Base-by-base conservation (phyloP, 1,140 invertebrate genomes). In the Ceratina calcarata region DNA sequence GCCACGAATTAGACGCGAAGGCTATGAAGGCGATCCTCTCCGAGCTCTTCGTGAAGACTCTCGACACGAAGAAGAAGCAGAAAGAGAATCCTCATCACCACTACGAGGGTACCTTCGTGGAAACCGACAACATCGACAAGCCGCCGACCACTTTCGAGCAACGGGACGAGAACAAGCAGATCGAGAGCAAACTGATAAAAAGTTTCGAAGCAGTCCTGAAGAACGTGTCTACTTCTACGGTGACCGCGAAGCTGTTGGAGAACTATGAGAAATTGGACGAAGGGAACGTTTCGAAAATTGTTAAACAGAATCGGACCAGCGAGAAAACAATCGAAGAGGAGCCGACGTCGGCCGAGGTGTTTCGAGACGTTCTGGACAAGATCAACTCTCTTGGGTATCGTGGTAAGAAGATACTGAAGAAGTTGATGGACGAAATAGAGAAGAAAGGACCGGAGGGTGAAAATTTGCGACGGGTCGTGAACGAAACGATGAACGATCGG, bases 341-440 rank as follows among this genome's bases (percentile, higher is more conserved):
- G 1, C 18, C 15, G 13, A 37, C 90, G 24, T 95, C 95, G 0
- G 93, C 90, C 12, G 95, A 96, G 89, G 90, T 95, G 0, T 94
- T 95, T 66, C 90, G 94, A 77, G 94, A 95, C 24, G 90, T 95
- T 3, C 83, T 95, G n/a, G 90, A 90, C 13, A 94, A 93, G 82
- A 88, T 96, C 10, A 91, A 92, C 68, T 92, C 90, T 0, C 84
- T 95, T 2, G 95, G 95, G 3, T 89, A 93, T 7, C 92, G 93
- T 62, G 94, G 95, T 0, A 93, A 93, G 69, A 86, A 89, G 22
- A 93, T 95, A 16, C 86, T 95, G 12, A 83, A 92, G 16, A 93
- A 87, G 79, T 86, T 95, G 3, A 93, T 93, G 68, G 72, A 90
- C 18, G 89, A 92, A 66, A 90, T 93, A 53, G 84, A 89, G 67